These are phyloP conservation scores for Drosophila subpulchrella DNA, from an alignment of 1,140 invertebrate species.

Conservation along the genomic window DNA sequence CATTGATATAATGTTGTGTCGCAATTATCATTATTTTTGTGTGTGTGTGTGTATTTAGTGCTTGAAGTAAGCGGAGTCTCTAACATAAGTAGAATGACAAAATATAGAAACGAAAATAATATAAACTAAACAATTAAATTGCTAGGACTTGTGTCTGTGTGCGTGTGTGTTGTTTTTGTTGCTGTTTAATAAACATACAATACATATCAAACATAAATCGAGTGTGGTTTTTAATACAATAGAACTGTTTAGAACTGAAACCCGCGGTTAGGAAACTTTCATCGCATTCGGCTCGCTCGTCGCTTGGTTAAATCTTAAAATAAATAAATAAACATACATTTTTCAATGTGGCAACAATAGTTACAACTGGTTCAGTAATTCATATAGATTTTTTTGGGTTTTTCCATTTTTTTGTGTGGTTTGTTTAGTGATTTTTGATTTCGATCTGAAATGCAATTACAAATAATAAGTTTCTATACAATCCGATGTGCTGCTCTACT, in stretches of 20 bases:
- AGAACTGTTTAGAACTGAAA: slow-evolving; percentile 63
- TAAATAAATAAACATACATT: slow-evolving; percentile 82
- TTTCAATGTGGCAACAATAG: slow-evolving; percentile 80
- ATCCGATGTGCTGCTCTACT: slow-evolving; percentile 68
- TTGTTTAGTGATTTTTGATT: slow-evolving; percentile 50
- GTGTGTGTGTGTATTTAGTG: slow-evolving; percentile 54
- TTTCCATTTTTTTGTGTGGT: slow-evolving; percentile 20
- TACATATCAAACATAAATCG: slow-evolving; percentile 63
- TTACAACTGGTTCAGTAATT: slow-evolving; percentile 69
- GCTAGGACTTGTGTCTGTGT: slow-evolving; percentile 69
- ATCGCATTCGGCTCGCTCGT: slow-evolving; percentile 21
- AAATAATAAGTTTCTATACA: slow-evolving; percentile 79
- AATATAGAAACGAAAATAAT: slow-evolving; percentile 46
- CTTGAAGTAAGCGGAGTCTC: slow-evolving; percentile 44
- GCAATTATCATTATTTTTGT: slow-evolving; percentile 61
- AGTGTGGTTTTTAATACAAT: slow-evolving; percentile 59
- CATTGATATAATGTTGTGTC: slow-evolving; percentile 78
- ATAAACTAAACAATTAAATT: slow-evolving; percentile 79
- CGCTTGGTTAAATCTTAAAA: slow-evolving; percentile 72
- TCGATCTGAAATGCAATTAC: slow-evolving; percentile 75
- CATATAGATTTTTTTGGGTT: slow-evolving; percentile 37
- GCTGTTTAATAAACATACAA: slow-evolving; percentile 60
- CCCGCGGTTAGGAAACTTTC: slow-evolving; percentile 62
- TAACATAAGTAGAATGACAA: slow-evolving; percentile 35
- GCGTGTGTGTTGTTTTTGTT: slow-evolving; percentile 25